Percentiles rank a stretch among this genome's conserved stretches.
These are phyloP conservation scores for Actinernus sp. DNA, from an alignment of 92 coral and sea anemone genomes.

Conservation along the genomic window DNA sequence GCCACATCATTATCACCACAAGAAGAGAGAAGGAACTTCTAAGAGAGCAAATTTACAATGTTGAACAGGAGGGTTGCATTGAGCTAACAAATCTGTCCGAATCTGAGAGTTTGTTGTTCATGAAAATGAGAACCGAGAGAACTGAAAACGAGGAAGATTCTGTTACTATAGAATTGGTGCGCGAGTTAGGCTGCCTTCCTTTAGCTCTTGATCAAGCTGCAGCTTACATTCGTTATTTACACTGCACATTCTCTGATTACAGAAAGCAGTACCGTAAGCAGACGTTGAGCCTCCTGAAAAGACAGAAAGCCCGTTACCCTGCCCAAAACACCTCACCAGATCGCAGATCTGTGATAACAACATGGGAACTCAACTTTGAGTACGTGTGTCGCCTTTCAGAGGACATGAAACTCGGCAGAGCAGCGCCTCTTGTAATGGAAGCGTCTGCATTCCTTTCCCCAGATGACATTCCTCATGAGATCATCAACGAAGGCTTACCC, in stretches of 20 bases:
- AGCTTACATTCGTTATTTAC: conserved; percentile 59
- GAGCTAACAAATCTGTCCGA: conserved; percentile 51
- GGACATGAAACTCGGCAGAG: conserved; percentile 38
- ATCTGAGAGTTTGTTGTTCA: conserved; percentile 65
- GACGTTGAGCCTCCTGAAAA: conserved; percentile 51
- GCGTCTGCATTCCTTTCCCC: conserved; percentile 80
- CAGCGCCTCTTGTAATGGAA: conserved; percentile 63
- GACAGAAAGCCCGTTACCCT: conserved; percentile 49
- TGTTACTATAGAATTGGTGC: conserved; percentile 30
- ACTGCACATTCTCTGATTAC: conserved; percentile 46
- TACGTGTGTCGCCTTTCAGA: conserved; percentile 32
- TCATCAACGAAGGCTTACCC: conserved; percentile 79
- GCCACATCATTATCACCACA: conserved; percentile 79
- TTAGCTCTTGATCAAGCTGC: conserved; percentile 91
- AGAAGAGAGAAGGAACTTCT: conserved; percentile 69
- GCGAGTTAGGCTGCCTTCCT: conserved; percentile 83
- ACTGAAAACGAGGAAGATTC: conserved; percentile 8
- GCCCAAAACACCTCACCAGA: conserved; percentile 65
- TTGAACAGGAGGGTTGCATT: conserved; percentile 54
- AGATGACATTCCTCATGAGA: conserved; percentile 78
- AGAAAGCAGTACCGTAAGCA: conserved; percentile 53
- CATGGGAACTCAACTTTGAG: conserved; percentile 84
- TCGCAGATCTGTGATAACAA: conserved; percentile 77
- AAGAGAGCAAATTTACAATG: conserved; percentile 40
- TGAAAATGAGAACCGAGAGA: conserved; percentile 37